A percentile compares a stretch with the other conserved stretches of the same genome.
Conservation (phyloP, 1,140 invertebrate species). For the Drosophila ercepeae region DNA sequence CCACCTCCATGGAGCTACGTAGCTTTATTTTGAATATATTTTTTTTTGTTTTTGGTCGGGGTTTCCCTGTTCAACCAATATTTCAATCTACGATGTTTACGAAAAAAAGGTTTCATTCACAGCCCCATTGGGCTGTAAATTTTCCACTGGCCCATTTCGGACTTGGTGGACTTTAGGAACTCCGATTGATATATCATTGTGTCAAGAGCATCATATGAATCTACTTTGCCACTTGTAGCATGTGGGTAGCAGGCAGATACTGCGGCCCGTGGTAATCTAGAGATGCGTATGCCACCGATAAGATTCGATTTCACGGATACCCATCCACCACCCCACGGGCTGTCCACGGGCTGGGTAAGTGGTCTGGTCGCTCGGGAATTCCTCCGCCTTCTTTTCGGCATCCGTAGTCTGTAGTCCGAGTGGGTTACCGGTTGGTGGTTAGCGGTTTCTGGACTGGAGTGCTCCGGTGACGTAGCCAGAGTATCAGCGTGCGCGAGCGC, state of each 20-base stretch:
- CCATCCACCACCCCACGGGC: constrained; percentile 18
- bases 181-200: constrained; percentile 37
- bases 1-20: too few relatives aligned
- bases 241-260: not conserved
- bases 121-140: constrained; percentile 32
- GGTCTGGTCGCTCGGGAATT: constrained; percentile 33
- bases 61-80: constrained; percentile 35
- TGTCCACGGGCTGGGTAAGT: constrained; percentile 57
- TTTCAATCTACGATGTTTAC: constrained; percentile 39
- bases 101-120: constrained; percentile 34
- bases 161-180: not conserved
- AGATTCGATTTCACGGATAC: constrained; percentile 55
- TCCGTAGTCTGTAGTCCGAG: not conserved
- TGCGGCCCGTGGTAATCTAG: constrained; percentile 53
- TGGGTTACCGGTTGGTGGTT: not conserved
- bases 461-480: constrained; percentile 19
- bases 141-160: constrained; percentile 56
- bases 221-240: constrained; percentile 19
- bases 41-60: constrained; percentile 9
- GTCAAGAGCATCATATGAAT: constrained; percentile 42
- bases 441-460: constrained; percentile 29
- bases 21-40: constrained; percentile 11
- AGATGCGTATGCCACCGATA: constrained; percentile 55
- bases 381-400: constrained; percentile 1
- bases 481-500: constrained; percentile 14